Base-by-base conservation (phyloP, 2,797 vertebrate genomes). In the Peromyscus attwateri region DNA sequence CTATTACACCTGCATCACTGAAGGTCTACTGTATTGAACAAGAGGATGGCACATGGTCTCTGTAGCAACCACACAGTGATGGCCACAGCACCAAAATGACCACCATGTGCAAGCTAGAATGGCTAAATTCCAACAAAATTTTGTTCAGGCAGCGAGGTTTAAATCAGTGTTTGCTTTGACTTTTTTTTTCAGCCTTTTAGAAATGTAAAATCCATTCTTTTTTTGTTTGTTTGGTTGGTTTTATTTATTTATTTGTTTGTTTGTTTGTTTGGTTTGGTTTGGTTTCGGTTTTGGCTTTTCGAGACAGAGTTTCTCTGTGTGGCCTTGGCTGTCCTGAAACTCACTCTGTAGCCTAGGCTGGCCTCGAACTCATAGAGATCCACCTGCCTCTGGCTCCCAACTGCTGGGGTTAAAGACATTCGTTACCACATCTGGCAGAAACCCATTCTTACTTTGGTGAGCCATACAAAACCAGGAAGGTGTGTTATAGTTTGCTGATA, bases 41-140 rank as follows among this genome's bases (percentile, higher is more conserved):
- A 62, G 62, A 49, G 25, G 55, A 64, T 6, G 43, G 11, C 6
- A 9, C n/a, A 25, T 1, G 13, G 52, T 37, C 40, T 34, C 52
- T 2, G 29, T 0, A 5, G 79, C 29, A 57, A 27, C 23, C 10
- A 2, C n/a, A 49, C 57, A 34, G 9, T 34, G 57, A 4, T 16
- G 31, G 21, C 1, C 4, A 0, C 1, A 3, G 34, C 34, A 27
- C 10, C 14, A 9, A 31, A 27, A 57, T 6, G 40, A 37, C 0
- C 37, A 43, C 0, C 21, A 49, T 2, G 21, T 2, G 62, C 34
- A 71, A 16, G 19, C 19, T 13, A 60, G 10, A 11, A 23, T 60
- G 64, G 7, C 1, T 77, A 3, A 31, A 34, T 85, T 31, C 6
- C 82, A 70, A 4, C 16, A 68, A 12, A 17, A 25, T 12, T 84